Percentiles rank a stretch among this genome's conserved stretches.
Evolutionary conservation across 2,888 invertebrate species (phyloP).

Genomic region (Catocala nupta): DNA sequence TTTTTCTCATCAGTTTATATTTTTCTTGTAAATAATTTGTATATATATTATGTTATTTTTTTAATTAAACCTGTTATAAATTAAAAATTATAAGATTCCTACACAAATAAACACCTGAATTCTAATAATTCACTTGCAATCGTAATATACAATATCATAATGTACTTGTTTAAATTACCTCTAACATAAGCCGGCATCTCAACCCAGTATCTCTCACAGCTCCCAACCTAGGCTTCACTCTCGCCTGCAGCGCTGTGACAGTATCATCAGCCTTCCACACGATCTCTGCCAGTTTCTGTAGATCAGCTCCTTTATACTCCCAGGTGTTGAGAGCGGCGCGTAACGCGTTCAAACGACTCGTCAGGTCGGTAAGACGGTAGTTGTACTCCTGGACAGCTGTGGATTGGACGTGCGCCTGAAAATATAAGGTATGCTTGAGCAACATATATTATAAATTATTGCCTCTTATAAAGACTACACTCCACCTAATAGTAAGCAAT

Average conservation of each 20-base stretch:
- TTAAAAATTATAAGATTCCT: too few relatives aligned
- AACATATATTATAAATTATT: too few relatives aligned
- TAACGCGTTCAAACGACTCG: slow-evolving; percentile 63
- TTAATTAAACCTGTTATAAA: too few relatives aligned
- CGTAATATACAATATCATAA: not conserved
- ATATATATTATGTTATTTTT: too few relatives aligned
- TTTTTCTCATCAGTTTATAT: too few relatives aligned
- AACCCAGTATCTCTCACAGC: slow-evolving; percentile 66
- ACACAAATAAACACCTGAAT: too few relatives aligned
- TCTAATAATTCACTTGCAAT: too few relatives aligned
- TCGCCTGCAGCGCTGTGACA: slow-evolving; percentile 81
- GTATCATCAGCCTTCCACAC: slow-evolving; percentile 82
- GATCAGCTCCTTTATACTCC: slow-evolving; percentile 77
- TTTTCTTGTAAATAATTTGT: too few relatives aligned
- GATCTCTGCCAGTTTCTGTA: slow-evolving; percentile 77
- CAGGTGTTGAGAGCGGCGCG: slow-evolving; percentile 64
- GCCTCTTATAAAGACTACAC: too few relatives aligned
- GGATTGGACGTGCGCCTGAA: slow-evolving; percentile 78
- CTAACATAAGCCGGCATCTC: slow-evolving; percentile 71
- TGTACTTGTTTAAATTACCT: slow-evolving; percentile 61
- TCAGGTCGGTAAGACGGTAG: slow-evolving; percentile 70
- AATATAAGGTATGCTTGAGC: not conserved
- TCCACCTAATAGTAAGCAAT: too few relatives aligned
- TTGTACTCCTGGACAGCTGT: slow-evolving; percentile 76
- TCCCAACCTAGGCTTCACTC: slow-evolving; percentile 71